Evolutionary conservation across 53 echinoderm and acorn worm species (phyloP), one percentile per base, ranked within the genome.

Genomic region (Henricia sp.): DNA sequence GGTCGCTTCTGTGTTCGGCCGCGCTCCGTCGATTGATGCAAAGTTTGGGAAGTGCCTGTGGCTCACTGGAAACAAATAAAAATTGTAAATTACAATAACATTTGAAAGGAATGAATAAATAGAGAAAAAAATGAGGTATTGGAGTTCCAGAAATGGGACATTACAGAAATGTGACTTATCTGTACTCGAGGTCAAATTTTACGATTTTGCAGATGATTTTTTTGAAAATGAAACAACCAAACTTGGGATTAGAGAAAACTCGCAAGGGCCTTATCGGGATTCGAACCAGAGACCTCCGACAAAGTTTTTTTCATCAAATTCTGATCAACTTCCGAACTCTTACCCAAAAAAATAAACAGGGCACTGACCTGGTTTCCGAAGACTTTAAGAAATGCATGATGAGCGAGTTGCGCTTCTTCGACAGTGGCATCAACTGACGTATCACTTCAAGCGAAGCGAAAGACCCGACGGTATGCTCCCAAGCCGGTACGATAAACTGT

Each of bases 21-120:
- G 97, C 97, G 51, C 89, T 92, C 71, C 97, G 52, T 68, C 97
- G 67, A 58, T 97, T 97, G 86, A 97, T 97, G 84, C 92, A 97
- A 13, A 97, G 77, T 55, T 90, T 97, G 3, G 97, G 97, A 72
- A 97, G 38, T 17, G 77, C 34, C 16, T 65, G 75, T 23, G 77
- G 77, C 11, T 30, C 39, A 28, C 87, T 87, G 37, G 13, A 13
- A 19, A 25, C 21, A 44, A 46, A 46, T 1, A 67, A 0, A 37
- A 36, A 8, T 12, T n/a, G n/a, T n/a, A n/a, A n/a, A n/a, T n/a
- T n/a, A n/a, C n/a, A n/a, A n/a, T n/a, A n/a, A n/a, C n/a, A n/a
- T n/a, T n/a, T n/a, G n/a, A n/a, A n/a, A n/a, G n/a, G n/a, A n/a
- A n/a, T n/a, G n/a, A n/a, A n/a, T n/a, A n/a, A n/a, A n/a, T n/a